Evolutionary conservation across 2,113 vertebrate genomes (phyloP), one percentile per base, ranked within the genome.

Genomic region (Arenaria interpres): DNA sequence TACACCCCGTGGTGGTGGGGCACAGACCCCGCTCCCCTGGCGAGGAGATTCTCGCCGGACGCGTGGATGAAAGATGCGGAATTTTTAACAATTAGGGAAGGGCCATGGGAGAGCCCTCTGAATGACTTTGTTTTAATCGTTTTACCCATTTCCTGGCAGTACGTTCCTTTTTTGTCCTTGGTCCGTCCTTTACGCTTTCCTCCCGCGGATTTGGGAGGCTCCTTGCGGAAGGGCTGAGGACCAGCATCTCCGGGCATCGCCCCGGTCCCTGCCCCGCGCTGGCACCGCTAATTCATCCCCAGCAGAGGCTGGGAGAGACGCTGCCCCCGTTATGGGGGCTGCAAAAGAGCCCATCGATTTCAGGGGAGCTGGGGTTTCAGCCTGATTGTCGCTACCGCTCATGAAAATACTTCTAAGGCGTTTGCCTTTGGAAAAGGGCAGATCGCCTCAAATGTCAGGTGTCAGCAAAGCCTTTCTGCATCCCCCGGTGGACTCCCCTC

Each of bases 361-460:
- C 8, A 1, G 12, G 32, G 32, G 23, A 68, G 64, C 72, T 9
- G 88, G 79, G 62, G 32, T 11, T 64, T 27, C 89, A 89, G 73
- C 81, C 91, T 27, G 82, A 37, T 77, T 50, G 82, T 73, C 2
- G 0, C 35, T 57, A 5, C 22, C 0, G 6, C 89, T 68, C 88
- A 1, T 30, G 67, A 9, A 80, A 89, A 77, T 12, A 17, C 93
- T 93, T 88, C 85, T 28, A 0, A 88, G 85, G 92, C 16, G 0
- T 25, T 57, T 60, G 86, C 73, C 77, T 76, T 25, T 20, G 76
- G 56, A 81, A 96, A 92, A 85, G 90, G 94, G 72, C 77, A 66
- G 79, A 33, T 72, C 6, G 48, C 73, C 90, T 75, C 66, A 97
- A 97, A 95, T 95, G 95, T 89, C 96, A 94, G 93, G 90, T 46